Evolutionary conservation across 2,888 invertebrate genomes (phyloP), one percentile per base, ranked within the genome.

Genomic region (Drosophila peninsularis): DNA sequence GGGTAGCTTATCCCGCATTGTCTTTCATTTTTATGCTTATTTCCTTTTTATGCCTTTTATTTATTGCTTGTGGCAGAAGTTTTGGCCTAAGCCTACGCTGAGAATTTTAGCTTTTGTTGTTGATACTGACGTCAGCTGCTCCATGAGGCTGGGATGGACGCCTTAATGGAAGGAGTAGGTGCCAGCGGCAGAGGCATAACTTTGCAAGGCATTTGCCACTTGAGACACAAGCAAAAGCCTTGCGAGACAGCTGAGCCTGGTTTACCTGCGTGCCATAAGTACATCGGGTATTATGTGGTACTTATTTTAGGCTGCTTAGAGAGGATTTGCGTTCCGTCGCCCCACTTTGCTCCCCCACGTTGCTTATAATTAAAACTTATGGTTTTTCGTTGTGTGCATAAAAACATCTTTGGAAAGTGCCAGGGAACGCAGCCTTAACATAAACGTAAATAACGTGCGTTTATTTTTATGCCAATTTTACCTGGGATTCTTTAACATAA

Each of bases 341-440:
- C 50, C 14, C 56, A 17, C 41, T 54, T 50, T 37, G 37, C 36
- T 11, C 36, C 6, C 30, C 53, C 41, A 3, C 41, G 13, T 47
- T n/a, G n/a, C 37, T 72, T 68, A 75, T 88, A 83, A 83, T 83
- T 83, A 83, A 86, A 86, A 83, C 88, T 88, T 86, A 86, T 82
- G 80, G 71, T 55, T 55, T 27, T 52, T 24, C 47, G 30, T n/a
- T 73, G 55, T 41, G 39, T 36, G 24, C 45, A 27, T 50, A 39
- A 49, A 61, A 71, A 41, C 49, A 52, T 68, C 44, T 62, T 30
- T 7, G 30, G 32, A 14, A 47, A 65, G 27, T 50, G 39, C 34
- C 53, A 44, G 34, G 24, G n/a, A 52, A 11, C n/a, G n/a, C 19
- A 32, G 17, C 36, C 21, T 2, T 3, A 37, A 19, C 49, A 68